phyloP scores from a whole-genome alignment of 92 coral and sea anemone genomes.

The Pocillopora meandrina region DNA sequence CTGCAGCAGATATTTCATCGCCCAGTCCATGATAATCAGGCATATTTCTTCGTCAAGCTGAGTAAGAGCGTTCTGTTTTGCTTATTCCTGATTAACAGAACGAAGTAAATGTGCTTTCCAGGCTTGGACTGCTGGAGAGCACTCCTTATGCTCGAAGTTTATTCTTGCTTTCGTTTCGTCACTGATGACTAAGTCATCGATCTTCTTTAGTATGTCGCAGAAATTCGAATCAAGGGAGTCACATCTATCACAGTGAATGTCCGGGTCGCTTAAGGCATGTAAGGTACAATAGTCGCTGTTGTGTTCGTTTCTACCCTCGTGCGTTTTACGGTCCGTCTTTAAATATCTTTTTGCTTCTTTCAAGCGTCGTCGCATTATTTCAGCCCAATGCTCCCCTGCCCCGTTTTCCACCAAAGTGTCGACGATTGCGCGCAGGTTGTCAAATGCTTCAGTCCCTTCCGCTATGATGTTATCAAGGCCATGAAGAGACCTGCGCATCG shows the following conservation, averaged over 20 bases:
- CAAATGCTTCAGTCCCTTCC: slow-evolving; percentile 51
- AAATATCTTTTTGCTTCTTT: slow-evolving; percentile 46
- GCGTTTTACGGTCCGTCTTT: slow-evolving; percentile 46
- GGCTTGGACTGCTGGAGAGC: slow-evolving; percentile 13
- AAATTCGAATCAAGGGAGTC: slow-evolving; percentile 14
- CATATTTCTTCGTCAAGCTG: slow-evolving; percentile 35
- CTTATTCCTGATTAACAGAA: slow-evolving; percentile 39
- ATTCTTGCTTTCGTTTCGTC: slow-evolving; percentile 22
- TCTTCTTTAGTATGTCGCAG: slow-evolving; percentile 2
- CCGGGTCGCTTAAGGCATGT: slow-evolving; percentile 45
- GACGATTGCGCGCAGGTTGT: slow-evolving; percentile 14
- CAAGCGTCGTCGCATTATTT: slow-evolving; percentile 3
- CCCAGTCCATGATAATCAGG: slow-evolving; percentile 48
- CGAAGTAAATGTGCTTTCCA: slow-evolving; percentile 40
- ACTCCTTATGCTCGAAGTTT: slow-evolving; percentile 27
- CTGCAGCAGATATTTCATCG: slow-evolving; percentile 45
- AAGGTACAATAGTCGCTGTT: slow-evolving; percentile 42
- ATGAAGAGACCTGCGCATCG: slow-evolving; percentile 39
- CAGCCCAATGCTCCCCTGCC: slow-evolving; percentile 18
- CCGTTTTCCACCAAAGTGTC: slow-evolving; percentile 33
- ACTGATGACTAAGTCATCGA: slow-evolving; percentile 9
- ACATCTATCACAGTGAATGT: slow-evolving; percentile 41
- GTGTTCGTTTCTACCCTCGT: slow-evolving; percentile 40
- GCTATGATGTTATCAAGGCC: slow-evolving; percentile 47
- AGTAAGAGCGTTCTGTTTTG: slow-evolving; percentile 38